These are phyloP conservation scores for Scartelaos histophorus DNA, from an alignment of 2,113 vertebrate species.

Conservation along the genomic window DNA sequence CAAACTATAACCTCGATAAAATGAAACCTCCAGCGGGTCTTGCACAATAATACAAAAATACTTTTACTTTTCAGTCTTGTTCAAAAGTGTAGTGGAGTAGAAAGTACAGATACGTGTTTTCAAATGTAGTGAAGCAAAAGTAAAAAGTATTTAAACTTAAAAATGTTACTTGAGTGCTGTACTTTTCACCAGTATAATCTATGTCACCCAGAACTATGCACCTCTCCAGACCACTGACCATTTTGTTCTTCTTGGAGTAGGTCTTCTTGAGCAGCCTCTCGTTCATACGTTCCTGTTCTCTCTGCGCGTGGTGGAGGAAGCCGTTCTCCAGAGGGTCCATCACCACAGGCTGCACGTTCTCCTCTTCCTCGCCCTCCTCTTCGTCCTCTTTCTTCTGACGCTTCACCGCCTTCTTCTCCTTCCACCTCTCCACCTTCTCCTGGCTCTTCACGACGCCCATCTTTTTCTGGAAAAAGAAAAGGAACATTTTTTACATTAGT, in stretches of 20 bases:
- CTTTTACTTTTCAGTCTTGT: too few relatives aligned
- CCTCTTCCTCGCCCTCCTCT: slow-evolving; percentile 82
- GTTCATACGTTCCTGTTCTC: slow-evolving; percentile 85
- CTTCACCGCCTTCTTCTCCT: slow-evolving; percentile 82
- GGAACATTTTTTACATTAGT: slow-evolving; percentile 1
- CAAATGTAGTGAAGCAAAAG: too few relatives aligned
- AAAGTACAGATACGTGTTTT: too few relatives aligned
- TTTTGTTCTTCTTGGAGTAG: slow-evolving; percentile 88
- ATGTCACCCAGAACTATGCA: too few relatives aligned
- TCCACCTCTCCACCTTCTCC: slow-evolving; percentile 83
- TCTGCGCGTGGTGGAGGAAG: slow-evolving; percentile 83
- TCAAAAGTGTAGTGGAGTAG: too few relatives aligned
- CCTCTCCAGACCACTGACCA: slow-evolving; percentile 78
- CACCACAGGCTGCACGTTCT: slow-evolving; percentile 78
- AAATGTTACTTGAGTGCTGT: too few relatives aligned
- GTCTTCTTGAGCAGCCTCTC: slow-evolving; percentile 88
- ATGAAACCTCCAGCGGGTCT: too few relatives aligned
- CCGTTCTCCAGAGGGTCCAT: slow-evolving; percentile 86
- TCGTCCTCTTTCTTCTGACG: slow-evolving; percentile 79
- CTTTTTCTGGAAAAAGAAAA: slow-evolving; percentile 77
- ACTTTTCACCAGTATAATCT: too few relatives aligned
- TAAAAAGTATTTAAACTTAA: too few relatives aligned
- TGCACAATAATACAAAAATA: too few relatives aligned
- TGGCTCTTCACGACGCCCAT: slow-evolving; percentile 86
- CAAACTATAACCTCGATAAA: too few relatives aligned